Evolutionary conservation across 2,113 vertebrate genomes (phyloP), one percentile per base, ranked within the genome.

Genomic region (Balaeniceps rex): DNA sequence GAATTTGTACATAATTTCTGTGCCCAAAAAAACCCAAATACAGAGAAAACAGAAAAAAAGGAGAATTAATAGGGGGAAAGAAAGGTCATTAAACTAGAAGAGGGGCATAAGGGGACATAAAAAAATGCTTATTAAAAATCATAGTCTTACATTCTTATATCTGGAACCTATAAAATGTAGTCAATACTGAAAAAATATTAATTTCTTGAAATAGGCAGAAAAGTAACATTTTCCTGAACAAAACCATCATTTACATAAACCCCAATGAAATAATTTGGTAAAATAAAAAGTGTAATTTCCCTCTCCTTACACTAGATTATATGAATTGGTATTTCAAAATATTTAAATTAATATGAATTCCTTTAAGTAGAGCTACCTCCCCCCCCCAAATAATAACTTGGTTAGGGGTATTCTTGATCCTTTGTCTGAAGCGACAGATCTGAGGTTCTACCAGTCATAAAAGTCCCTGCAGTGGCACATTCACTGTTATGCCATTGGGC

Each of bases 1-100:
- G 14, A 68, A 19, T 76, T 83, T 4, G 4, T 60, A 15, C 21
- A 25, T 65, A 24, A 51, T 69, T 86, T 85, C 74, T 72, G 21
- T 57, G 29, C 5, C 10, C 18, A 4, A 18, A 60, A 31, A 2
- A 1, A 1, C 1, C 3, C 11, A 55, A n/a, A 4, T 46, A 46
- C 29, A 47, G 52, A 64, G 33, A 90, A 68, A 46, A 76, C 5
- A 55, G 28, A 15, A 66, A 66, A 85, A 57, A 5, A 33, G 2
- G 3, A 29, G 4, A 83, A 68, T 71, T 36, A 70, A 34, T 18
- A 68, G 15, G 8, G 19, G 10, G 7, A n/a, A 69, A 46, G 26
- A 68, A 69, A 85, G 29, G 38, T 17, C 12, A 31, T 91, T 49
- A 55, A 55, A 68, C 7, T 31, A 46, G 23, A 87, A 57, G 7